These are phyloP conservation scores for Microcebus tavaratra DNA, from an alignment of 2,113 vertebrate species.

Conservation along the genomic window DNA sequence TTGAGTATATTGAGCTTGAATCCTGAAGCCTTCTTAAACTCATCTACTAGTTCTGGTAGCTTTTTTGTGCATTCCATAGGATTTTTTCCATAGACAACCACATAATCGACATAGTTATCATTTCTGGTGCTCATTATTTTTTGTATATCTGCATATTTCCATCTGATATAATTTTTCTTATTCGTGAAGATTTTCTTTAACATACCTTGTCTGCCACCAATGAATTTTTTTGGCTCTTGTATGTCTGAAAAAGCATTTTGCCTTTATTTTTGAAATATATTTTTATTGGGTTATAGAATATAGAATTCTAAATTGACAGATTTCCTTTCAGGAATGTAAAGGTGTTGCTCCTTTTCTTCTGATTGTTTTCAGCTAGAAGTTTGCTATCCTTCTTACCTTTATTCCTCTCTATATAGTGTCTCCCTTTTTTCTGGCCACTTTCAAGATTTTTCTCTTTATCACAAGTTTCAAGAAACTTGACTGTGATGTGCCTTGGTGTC, in stretches of 20 bases:
- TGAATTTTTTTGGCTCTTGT: background rate
- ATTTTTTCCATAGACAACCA: background rate
- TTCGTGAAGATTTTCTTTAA: background rate
- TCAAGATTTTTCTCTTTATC: background rate
- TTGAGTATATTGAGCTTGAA: background rate
- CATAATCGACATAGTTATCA: background rate
- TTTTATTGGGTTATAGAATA: background rate
- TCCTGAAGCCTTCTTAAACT: background rate
- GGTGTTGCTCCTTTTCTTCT: background rate
- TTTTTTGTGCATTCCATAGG: background rate
- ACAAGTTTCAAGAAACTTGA: background rate
- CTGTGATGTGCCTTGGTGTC: background rate
- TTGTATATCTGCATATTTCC: background rate
- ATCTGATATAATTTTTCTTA: constrained; percentile 27
- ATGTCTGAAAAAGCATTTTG: constrained; percentile 5
- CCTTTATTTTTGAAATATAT: background rate
- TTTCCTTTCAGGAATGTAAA: constrained; percentile 4
- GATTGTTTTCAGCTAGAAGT: background rate
- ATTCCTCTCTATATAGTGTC: background rate
- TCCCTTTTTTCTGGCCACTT: background rate
- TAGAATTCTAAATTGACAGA: background rate
- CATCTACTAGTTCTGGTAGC: background rate
- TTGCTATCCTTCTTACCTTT: background rate
- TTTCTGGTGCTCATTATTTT: background rate
- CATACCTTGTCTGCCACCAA: background rate